Conservation (phyloP, 2,888 invertebrate genomes). For the Meiosimyza platycephala region DNA sequence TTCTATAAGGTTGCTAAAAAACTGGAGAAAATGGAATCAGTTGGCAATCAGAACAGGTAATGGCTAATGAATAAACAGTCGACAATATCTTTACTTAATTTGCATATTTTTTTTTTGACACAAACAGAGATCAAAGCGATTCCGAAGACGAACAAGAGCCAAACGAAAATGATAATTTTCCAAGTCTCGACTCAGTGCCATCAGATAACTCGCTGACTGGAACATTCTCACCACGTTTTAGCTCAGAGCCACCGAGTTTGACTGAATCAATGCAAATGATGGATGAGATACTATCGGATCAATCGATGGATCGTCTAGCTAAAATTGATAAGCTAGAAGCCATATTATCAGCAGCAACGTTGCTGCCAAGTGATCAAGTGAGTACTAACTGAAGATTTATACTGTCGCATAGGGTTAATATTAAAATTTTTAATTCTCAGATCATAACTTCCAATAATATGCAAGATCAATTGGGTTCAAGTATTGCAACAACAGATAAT, state of each 20-base stretch:
- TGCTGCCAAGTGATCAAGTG: conserved; percentile 73
- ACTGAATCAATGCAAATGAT: conserved; percentile 92
- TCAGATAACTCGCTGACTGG: conserved; percentile 77
- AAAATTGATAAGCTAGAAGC: conserved; percentile 89
- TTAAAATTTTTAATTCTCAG: conserved; percentile 45
- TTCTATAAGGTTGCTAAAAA: conserved; percentile 90
- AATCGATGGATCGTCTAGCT: conserved; percentile 84
- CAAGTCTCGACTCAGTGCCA: conserved; percentile 83
- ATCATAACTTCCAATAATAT: conserved; percentile 63
- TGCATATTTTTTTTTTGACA: conserved; percentile 17
- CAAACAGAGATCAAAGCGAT: conserved; percentile 75
- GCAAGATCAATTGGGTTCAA: conserved; percentile 63
- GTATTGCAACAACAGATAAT: conserved; percentile 64
- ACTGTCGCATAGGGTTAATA: background rate
- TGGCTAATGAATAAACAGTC: conserved; percentile 22
- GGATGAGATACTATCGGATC: conserved; percentile 85
- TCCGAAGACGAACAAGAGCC: conserved; percentile 79
- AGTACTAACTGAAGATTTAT: conserved; percentile 14
- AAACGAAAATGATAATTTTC: conserved; percentile 77
- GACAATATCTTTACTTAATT: background rate
- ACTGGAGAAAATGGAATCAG: conserved; percentile 87
- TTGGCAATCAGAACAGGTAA: conserved; percentile 75
- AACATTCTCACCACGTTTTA: conserved; percentile 78
- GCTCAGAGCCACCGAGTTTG: conserved; percentile 72
- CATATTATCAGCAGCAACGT: conserved; percentile 83